Conservation (phyloP, 1,140 invertebrate species). For the Potamilus streckersoni region DNA sequence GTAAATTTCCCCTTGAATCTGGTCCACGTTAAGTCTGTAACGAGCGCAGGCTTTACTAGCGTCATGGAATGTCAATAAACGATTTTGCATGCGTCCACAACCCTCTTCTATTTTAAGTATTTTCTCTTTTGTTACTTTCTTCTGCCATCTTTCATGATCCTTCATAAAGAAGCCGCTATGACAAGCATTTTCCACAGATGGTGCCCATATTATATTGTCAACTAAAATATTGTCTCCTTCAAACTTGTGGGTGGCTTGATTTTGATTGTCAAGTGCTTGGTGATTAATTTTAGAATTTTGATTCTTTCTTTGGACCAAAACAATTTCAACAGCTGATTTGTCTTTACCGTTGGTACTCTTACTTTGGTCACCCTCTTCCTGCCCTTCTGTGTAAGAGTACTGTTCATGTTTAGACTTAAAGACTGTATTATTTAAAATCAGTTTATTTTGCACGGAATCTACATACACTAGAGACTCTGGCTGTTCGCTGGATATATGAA, state of each 20-base stretch:
- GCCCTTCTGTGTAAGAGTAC: neutral
- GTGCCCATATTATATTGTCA: constrained; percentile 79
- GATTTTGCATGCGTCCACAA: constrained; percentile 89
- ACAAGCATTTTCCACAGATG: constrained; percentile 76
- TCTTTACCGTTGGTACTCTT: constrained; percentile 11
- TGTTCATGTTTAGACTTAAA: too few species aligned
- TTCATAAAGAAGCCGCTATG: constrained; percentile 77
- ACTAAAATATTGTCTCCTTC: constrained; percentile 46
- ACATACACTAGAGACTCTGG: too few species aligned
- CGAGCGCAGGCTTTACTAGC: constrained; percentile 80
- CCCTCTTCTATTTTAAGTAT: constrained; percentile 81
- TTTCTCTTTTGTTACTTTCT: constrained; percentile 73
- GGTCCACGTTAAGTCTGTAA: constrained; percentile 88
- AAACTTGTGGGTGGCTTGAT: too few species aligned
- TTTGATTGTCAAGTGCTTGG: too few species aligned
- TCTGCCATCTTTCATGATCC: constrained; percentile 76
- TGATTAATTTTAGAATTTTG: too few species aligned
- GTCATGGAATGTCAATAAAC: constrained; percentile 81
- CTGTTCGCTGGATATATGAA: too few species aligned
- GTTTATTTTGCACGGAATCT: too few species aligned
- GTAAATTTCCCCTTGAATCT: constrained; percentile 91
- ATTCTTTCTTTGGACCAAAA: neutral
- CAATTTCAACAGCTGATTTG: constrained; percentile 18
- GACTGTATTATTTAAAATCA: too few species aligned
- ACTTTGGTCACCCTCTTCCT: neutral